Evolutionary conservation across 1,140 invertebrate species (phyloP), one percentile per base, ranked within the genome.

Genomic region (Drosophila murphyi): DNA sequence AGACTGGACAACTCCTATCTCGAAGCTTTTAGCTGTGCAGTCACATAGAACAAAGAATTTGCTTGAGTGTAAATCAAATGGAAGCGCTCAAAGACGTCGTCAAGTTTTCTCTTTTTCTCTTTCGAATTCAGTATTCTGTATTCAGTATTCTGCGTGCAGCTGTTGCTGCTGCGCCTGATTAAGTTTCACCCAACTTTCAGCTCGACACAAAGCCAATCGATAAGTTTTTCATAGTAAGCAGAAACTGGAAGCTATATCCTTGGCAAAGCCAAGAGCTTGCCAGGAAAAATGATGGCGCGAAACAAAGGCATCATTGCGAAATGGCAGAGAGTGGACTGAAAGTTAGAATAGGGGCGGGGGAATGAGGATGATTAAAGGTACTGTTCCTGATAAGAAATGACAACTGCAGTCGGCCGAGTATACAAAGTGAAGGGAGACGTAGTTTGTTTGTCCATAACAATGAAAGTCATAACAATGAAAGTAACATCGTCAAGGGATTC

Each of bases 121-220:
- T 28, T 32, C 7, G 20, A 20, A 20, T 20, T 20, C 20, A 20
- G 20, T 20, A 20, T 20, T 20, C 20, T 20, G 20, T 20, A 20
- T 20, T 20, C 20, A 20, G 34, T 48, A 8, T 20, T 50, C 35
- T 71, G 31, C n/a, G 37, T 41, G 60, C 59, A 70, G 63, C 55
- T 69, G 73, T 54, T 70, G 61, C 63, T 59, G 51, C 68, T 75
- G 72, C 59, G 59, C 65, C 72, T 83, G 83, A 88, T 83, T 80
- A 83, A 88, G 80, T 78, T 88, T 77, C 60, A 54, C 67, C 57
- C 70, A 70, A 74, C 65, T 72, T 70, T 64, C 31, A 57, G 48
- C 48, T 52, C 8, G 32, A 51, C 52, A 74, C 62, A 70, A 76
- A 47, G 69, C 76, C 47, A 88, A 88, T 87, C 83, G 83, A 87